Evolutionary conservation across 1,140 invertebrate genomes (phyloP).

Genomic region (Drosophila carrolli): DNA sequence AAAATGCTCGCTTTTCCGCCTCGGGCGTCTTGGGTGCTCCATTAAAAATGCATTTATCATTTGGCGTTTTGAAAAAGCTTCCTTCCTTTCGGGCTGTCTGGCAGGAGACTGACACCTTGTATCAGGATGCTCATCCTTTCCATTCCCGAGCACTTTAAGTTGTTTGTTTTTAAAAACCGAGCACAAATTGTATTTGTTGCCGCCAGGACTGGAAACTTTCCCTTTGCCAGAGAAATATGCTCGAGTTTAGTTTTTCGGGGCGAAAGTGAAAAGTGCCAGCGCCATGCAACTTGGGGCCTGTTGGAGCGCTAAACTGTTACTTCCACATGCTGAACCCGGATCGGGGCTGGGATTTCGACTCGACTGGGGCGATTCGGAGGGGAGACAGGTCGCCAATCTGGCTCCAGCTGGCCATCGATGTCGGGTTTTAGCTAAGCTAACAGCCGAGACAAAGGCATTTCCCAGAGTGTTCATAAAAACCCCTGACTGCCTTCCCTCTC

Average conservation of each 20-base stretch:
- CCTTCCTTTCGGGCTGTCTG: conserved; percentile 56
- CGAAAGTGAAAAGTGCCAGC: conserved; percentile 64
- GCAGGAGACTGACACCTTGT: conserved; percentile 39
- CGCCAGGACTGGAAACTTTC: conserved; percentile 45
- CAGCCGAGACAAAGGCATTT: conserved; percentile 73
- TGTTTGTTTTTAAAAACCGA: conserved; percentile 41
- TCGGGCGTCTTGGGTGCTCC: conserved; percentile 50
- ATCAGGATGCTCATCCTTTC: conserved; percentile 42
- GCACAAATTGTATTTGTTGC: conserved; percentile 73
- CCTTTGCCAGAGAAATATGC: conserved; percentile 49
- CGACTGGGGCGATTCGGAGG: not conserved
- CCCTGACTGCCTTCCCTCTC: conserved; percentile 16
- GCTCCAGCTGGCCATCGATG: conserved; percentile 73
- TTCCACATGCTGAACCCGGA: conserved; percentile 62
- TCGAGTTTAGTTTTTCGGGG: conserved; percentile 52
- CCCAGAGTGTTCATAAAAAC: conserved; percentile 77
- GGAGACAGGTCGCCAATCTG: conserved; percentile 44
- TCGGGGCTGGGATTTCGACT: conserved; percentile 1
- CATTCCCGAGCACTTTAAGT: conserved; percentile 47
- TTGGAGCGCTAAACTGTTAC: conserved; percentile 81
- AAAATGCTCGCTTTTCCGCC: conserved; percentile 48
- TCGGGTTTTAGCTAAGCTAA: conserved; percentile 49
- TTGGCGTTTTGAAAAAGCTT: conserved; percentile 78
- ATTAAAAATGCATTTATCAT: conserved; percentile 82
- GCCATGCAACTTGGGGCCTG: conserved; percentile 73